A percentile compares a stretch with the other conserved stretches of the same genome.
Evolutionary conservation across 2,888 invertebrate genomes (phyloP).

Genomic region (Acanthacorydalis orientalis): DNA sequence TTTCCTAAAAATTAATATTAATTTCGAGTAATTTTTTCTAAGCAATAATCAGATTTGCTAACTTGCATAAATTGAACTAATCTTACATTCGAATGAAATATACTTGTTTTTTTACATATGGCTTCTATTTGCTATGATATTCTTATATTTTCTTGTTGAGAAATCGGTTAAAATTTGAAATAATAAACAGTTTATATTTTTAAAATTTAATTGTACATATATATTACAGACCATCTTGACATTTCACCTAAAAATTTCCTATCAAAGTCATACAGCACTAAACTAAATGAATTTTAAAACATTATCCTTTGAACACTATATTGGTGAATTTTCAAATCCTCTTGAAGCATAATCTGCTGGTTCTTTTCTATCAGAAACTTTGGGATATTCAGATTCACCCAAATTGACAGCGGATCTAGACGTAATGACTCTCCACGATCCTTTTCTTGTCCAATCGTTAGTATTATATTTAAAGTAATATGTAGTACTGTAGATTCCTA

Average conservation of each 20-base stretch:
- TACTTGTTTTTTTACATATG: no score
- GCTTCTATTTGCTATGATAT: background rate
- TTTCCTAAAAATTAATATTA: no score
- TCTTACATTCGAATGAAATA: no score
- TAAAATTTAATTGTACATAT: conserved; percentile 5
- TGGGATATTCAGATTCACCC: conserved; percentile 55
- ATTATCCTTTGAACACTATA: conserved; percentile 21
- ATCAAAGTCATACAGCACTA: conserved; percentile 7
- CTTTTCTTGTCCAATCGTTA: conserved; percentile 62
- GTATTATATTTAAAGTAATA: conserved; percentile 74
- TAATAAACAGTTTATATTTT: conserved; percentile 9
- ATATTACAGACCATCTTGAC: background rate
- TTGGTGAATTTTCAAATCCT: conserved; percentile 49
- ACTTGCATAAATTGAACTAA: no score
- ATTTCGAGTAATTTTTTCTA: no score
- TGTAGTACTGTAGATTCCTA: conserved; percentile 33
- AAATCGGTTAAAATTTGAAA: background rate
- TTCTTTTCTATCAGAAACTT: conserved; percentile 32
- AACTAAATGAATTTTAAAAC: background rate
- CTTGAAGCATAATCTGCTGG: conserved; percentile 51
- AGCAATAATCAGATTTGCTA: no score
- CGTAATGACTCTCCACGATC: conserved; percentile 48
- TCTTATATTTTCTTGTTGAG: background rate
- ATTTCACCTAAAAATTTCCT: conserved; percentile 12
- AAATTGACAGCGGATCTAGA: conserved; percentile 41